A percentile compares a stretch with the other conserved stretches of the same genome.
Conservation (phyloP, 1,140 invertebrate species). For the Lepidostoma basale region DNA sequence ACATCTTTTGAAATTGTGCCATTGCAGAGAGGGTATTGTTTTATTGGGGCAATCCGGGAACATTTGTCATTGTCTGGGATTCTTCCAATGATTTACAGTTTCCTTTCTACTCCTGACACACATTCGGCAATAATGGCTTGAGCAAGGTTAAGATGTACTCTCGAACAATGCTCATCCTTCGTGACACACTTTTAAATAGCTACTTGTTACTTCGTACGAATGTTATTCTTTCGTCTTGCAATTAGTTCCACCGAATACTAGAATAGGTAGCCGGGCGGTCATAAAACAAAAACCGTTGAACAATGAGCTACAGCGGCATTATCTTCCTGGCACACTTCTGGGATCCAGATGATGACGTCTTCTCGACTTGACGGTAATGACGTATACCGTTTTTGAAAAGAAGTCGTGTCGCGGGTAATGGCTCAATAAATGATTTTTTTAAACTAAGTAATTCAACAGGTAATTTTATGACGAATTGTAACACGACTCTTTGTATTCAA, state of each 20-base stretch:
- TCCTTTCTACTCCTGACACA: slow-evolving; percentile 2
- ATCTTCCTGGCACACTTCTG: slow-evolving; percentile 15
- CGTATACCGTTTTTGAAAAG: not conserved
- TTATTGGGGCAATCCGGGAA: slow-evolving; percentile 7
- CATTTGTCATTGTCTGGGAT: slow-evolving; percentile 3
- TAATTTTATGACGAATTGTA: slow-evolving; percentile 7
- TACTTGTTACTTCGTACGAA: slow-evolving; percentile 2
- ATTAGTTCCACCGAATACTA: slow-evolving; percentile 11
- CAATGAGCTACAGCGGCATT: not conserved
- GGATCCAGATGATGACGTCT: slow-evolving; percentile 12
- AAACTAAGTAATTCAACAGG: not conserved
- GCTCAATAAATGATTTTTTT: not conserved
- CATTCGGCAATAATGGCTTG: not conserved
- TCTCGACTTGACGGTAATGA: not conserved
- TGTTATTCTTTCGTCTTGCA: not conserved
- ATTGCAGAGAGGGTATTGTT: not conserved
- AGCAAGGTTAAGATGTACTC: slow-evolving; percentile 1
- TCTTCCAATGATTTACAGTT: slow-evolving; percentile 19
- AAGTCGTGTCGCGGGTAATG: slow-evolving; percentile 9
- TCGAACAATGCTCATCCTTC: not conserved
- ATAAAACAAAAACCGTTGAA: slow-evolving; percentile 16
- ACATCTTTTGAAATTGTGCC: not conserved
- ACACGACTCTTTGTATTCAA: not conserved
- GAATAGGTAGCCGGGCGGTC: slow-evolving; percentile 8
- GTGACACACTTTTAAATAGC: slow-evolving; percentile 7